A percentile compares a stretch with the other conserved stretches of the same genome.
Conservation (phyloP, 30 jellyfish, hydroid and myxozoan genomes). For the Hydra vulgaris region DNA sequence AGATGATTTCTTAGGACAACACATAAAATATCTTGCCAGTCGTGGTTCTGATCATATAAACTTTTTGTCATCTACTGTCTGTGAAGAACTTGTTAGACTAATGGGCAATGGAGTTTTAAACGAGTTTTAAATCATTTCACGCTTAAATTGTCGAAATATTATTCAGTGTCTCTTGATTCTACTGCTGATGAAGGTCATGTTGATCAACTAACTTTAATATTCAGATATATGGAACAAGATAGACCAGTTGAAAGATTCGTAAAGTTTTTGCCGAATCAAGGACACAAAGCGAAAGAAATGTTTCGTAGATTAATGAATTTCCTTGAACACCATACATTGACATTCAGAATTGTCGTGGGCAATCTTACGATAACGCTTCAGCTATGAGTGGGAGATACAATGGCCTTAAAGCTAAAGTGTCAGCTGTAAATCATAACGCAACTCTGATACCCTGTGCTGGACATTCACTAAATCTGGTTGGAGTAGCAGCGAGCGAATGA, state of each 20-base stretch:
- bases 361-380: not conserved
- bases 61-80: not conserved
- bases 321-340: not conserved
- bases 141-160: not conserved
- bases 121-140: not conserved
- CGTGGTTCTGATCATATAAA: not conserved
- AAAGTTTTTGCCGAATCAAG: not conserved
- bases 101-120: not conserved
- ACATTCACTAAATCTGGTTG: not conserved
- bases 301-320: not conserved
- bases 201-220: not conserved
- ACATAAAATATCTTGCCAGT: not conserved
- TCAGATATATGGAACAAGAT: not conserved
- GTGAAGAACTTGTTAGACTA: not conserved
- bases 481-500: not conserved
- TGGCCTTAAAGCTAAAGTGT: not conserved
- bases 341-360: not conserved
- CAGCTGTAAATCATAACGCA: not conserved
- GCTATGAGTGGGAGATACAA: not conserved
- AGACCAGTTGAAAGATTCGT: constrained; percentile 1
- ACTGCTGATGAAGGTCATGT: constrained; percentile 8
- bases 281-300: constrained; percentile 2
- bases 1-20: not conserved
- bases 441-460: not conserved
- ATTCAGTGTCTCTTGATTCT: constrained; percentile 9